Evolutionary conservation across 2,888 invertebrate genomes (phyloP).

Genomic region (Cephalotes varians): DNA sequence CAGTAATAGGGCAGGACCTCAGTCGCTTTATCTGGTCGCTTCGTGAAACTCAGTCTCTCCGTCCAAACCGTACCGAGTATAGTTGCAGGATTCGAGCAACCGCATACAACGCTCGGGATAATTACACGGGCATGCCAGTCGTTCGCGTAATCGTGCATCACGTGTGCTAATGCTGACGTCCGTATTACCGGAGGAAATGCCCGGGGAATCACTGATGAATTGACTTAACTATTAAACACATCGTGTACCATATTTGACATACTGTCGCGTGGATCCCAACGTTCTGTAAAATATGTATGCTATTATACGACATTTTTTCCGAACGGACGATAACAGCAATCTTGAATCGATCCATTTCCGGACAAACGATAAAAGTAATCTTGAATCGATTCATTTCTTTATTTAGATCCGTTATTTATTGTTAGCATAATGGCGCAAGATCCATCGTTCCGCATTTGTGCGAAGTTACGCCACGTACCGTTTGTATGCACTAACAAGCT

Average conservation of each 20-base stretch:
- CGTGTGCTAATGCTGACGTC: slow-evolving; percentile 41
- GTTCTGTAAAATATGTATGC: neutral
- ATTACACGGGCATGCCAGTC: slow-evolving; percentile 61
- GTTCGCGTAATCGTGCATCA: slow-evolving; percentile 52
- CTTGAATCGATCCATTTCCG: neutral
- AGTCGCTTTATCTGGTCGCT: slow-evolving; percentile 63
- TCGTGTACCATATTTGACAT: neutral
- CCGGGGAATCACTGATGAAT: slow-evolving; percentile 35
- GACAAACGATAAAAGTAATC: neutral
- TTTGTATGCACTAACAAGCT: slow-evolving; percentile 52
- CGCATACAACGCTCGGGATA: slow-evolving; percentile 62
- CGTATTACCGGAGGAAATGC: slow-evolving; percentile 33
- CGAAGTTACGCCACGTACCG: neutral
- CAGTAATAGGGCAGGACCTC: slow-evolving; percentile 65
- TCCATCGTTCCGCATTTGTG: neutral
- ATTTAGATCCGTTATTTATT: neutral
- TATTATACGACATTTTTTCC: neutral
- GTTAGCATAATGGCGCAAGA: neutral
- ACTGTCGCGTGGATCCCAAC: neutral
- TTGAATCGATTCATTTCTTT: neutral
- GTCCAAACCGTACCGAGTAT: slow-evolving; percentile 61
- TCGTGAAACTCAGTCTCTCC: slow-evolving; percentile 42
- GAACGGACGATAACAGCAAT: neutral
- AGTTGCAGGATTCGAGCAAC: slow-evolving; percentile 61
- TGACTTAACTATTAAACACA: slow-evolving; percentile 34